These are phyloP conservation scores for Periophthalmus modestus DNA, from an alignment of 2,113 vertebrate genomes.

Conservation along the genomic window DNA sequence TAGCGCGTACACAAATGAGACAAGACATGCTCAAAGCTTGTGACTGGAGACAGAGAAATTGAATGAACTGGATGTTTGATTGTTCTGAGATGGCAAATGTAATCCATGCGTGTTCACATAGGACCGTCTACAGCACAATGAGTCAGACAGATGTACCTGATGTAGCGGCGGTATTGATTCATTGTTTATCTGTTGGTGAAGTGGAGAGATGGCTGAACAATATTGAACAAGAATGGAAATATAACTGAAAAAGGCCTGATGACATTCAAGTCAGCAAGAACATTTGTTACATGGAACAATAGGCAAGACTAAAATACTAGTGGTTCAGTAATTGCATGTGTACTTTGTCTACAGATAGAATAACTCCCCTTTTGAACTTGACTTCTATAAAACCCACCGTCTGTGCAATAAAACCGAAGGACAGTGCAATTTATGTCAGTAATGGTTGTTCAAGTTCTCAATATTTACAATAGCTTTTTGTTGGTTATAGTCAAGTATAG, in stretches of 20 bases:
- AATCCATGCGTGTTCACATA: conserved; percentile 16
- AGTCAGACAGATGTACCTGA: neutral
- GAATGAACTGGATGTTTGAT: conserved; percentile 31
- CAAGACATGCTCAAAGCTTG: neutral
- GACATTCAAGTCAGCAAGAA: neutral
- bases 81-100: conserved; percentile 8
- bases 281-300: neutral
- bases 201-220: neutral
- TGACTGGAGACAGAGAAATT: conserved; percentile 19
- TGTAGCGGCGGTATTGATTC: neutral
- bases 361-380: neutral
- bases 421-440: too few relatives aligned
- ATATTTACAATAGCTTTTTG: too few relatives aligned
- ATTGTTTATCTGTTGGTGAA: neutral
- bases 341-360: neutral
- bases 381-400: too few relatives aligned
- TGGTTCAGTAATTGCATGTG: neutral
- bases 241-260: neutral
- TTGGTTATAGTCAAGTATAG: too few relatives aligned
- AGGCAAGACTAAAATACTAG: neutral
- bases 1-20: conserved; percentile 4
- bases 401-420: too few relatives aligned
- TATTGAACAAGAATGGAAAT: neutral
- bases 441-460: too few relatives aligned
- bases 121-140: conserved; percentile 12